phyloP scores from a whole-genome alignment of 2,113 vertebrate species.

The Odocoileus virginianus region DNA sequence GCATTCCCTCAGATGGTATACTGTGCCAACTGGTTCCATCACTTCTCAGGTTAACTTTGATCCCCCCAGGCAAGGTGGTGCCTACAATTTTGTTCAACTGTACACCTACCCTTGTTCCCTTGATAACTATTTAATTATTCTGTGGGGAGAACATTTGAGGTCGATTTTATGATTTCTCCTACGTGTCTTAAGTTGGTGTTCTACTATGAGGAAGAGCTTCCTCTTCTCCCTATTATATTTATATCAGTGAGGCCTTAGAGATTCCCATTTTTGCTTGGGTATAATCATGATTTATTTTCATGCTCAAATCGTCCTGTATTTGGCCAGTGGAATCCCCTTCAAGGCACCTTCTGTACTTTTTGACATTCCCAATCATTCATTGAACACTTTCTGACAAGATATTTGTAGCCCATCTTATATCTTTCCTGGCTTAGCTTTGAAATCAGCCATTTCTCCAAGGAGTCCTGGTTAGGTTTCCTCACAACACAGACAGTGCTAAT shows the following conservation, averaged over 20 bases:
- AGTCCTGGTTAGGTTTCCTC: background rate
- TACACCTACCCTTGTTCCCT: background rate
- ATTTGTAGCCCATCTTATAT: background rate
- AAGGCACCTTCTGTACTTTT: background rate
- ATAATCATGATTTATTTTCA: background rate
- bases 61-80: background rate
- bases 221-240: background rate
- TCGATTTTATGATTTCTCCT: background rate
- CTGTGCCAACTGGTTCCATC: background rate
- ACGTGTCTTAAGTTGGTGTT: background rate
- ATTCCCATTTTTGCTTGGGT: background rate
- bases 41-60: background rate
- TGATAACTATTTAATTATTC: background rate
- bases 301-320: background rate
- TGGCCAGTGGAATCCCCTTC: background rate
- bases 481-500: background rate
- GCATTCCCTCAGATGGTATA: background rate
- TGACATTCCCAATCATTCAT: background rate
- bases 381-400: background rate
- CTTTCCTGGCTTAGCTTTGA: background rate
- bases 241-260: background rate
- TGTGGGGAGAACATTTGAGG: background rate
- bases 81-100: background rate
- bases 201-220: background rate
- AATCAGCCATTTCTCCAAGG: background rate